A percentile compares a stretch with the other conserved stretches of the same genome.
phyloP scores from a whole-genome alignment of 2,888 invertebrate species.

The Aleiodes testaceus region DNA sequence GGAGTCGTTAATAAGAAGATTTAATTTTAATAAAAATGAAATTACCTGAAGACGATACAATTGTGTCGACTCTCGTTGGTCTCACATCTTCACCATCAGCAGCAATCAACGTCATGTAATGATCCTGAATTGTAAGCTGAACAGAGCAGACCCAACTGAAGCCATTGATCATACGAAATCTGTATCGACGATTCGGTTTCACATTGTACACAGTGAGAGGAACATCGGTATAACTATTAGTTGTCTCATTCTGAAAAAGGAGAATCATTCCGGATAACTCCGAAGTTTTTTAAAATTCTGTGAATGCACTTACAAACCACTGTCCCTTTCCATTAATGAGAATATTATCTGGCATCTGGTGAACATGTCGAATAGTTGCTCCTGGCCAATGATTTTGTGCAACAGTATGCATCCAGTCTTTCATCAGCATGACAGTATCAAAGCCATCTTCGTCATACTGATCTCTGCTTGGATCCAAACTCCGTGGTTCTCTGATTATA shows the following conservation, averaged over 20 bases:
- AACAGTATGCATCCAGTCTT: constrained; percentile 74
- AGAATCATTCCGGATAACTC: neutral
- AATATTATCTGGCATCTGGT: constrained; percentile 80
- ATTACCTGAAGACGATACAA: constrained; percentile 75
- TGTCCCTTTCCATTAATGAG: constrained; percentile 88
- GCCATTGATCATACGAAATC: constrained; percentile 76
- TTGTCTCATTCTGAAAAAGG: constrained; percentile 52
- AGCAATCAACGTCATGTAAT: constrained; percentile 75
- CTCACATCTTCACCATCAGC: constrained; percentile 75
- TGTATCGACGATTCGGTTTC: constrained; percentile 73
- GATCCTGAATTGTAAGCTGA: constrained; percentile 73
- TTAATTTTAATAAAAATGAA: neutral
- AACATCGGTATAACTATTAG: constrained; percentile 53
- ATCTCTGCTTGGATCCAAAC: constrained; percentile 35
- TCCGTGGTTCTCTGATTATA: constrained; percentile 43
- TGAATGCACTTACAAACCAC: constrained; percentile 44
- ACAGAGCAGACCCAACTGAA: constrained; percentile 75
- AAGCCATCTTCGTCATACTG: constrained; percentile 49
- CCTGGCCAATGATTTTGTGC: constrained; percentile 86
- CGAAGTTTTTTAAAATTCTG: neutral
- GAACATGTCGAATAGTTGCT: constrained; percentile 68
- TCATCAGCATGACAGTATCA: constrained; percentile 48
- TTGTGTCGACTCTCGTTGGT: constrained; percentile 71
- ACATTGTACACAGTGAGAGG: constrained; percentile 64
- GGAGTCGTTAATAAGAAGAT: neutral